Evolutionary conservation across 2,797 vertebrate genomes (phyloP).

Genomic region (Champsocephalus gunnari): DNA sequence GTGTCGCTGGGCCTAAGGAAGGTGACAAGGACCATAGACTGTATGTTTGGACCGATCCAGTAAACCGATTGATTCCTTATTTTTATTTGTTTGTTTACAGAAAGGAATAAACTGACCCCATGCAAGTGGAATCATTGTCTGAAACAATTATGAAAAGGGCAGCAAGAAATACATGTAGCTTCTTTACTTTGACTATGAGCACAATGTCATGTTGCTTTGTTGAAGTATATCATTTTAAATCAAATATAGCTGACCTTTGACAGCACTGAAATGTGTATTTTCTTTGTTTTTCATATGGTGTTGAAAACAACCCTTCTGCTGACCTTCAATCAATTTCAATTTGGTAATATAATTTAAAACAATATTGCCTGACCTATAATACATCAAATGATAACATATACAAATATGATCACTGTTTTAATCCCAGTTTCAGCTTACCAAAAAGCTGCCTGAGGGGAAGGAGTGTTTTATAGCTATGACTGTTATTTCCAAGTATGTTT

Average conservation of each 20-base stretch:
- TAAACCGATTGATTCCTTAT: slow-evolving; percentile 74
- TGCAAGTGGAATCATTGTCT: slow-evolving; percentile 66
- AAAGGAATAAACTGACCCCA: slow-evolving; percentile 64
- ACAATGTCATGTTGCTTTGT: slow-evolving; percentile 32
- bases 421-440: slow-evolving; percentile 37
- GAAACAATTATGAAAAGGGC: slow-evolving; percentile 74
- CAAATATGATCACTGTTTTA: slow-evolving; percentile 40
- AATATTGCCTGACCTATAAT: slow-evolving; percentile 35
- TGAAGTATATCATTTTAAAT: slow-evolving; percentile 16
- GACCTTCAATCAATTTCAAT: slow-evolving; percentile 55
- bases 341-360: slow-evolving; percentile 37
- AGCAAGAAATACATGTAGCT: slow-evolving; percentile 28
- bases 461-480: slow-evolving; percentile 8
- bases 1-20: slow-evolving; percentile 72
- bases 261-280: slow-evolving; percentile 22
- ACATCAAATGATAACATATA: slow-evolving; percentile 36
- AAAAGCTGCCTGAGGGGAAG: slow-evolving; percentile 7
- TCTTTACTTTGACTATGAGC: slow-evolving; percentile 27
- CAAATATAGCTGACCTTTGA: slow-evolving; percentile 45
- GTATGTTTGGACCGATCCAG: slow-evolving; percentile 41
- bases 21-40: slow-evolving; percentile 38
- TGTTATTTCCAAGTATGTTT: slow-evolving; percentile 73
- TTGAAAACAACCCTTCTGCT: slow-evolving; percentile 38
- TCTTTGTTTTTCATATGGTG: slow-evolving; percentile 29
- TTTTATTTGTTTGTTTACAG: slow-evolving; percentile 52